These are phyloP conservation scores for Heliconius congener DNA, from an alignment of 1,140 invertebrate species.

Conservation along the genomic window DNA sequence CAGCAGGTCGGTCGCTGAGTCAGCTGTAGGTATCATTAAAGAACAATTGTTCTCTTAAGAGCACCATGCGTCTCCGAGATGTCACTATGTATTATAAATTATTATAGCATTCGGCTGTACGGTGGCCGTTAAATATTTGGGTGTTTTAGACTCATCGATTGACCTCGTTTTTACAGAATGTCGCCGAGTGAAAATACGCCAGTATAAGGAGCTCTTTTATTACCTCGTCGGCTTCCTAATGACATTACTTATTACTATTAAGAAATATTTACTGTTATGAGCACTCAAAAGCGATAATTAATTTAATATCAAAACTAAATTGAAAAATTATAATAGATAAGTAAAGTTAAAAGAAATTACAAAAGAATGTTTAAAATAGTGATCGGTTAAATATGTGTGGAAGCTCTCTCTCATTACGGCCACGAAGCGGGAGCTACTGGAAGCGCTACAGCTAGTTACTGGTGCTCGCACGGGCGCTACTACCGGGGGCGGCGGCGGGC, in stretches of 20 bases:
- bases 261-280: not conserved
- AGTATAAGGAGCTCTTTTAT: not conserved
- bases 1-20: not conserved
- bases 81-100: no score
- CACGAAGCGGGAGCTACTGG: not conserved
- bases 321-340: not conserved
- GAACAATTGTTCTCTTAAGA: no score
- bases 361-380: not conserved
- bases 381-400: conserved; percentile 5
- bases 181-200: not conserved
- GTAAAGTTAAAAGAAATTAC: not conserved
- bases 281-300: not conserved
- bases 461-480: not conserved
- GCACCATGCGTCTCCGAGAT: not conserved
- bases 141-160: not conserved
- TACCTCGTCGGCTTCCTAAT: not conserved
- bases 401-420: not conserved
- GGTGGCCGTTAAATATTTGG: not conserved
- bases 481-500: conserved; percentile 77
- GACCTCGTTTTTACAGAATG: conserved; percentile 13
- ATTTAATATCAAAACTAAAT: not conserved
- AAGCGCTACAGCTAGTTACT: no score
- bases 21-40: no score
- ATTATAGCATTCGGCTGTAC: not conserved
- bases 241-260: not conserved